Evolutionary conservation across 2,888 invertebrate species (phyloP), one percentile per base, ranked within the genome.

Genomic region (Dione vanillae): DNA sequence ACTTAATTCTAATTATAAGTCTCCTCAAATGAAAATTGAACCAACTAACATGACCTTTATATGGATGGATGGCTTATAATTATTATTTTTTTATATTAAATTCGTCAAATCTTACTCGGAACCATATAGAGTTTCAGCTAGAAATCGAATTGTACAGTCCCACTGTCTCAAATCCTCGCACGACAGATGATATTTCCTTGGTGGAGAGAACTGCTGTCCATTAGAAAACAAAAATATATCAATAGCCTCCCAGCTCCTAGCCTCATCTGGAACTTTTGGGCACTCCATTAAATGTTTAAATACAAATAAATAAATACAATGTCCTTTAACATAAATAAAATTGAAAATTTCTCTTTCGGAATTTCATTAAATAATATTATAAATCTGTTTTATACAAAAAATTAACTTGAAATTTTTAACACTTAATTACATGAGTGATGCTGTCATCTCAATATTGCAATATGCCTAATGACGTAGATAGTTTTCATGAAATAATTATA

Each of bases 221-320:
- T 92, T 92, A 0, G 85, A 81, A 74, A 92, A 92, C 11, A 92
- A 49, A 74, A 78, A 92, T 73, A 92, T 90, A 68, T 92, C 89
- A 27, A 91, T 80, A 1, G 81, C 47, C 40, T 70, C 43, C 74
- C 76, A 76, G 27, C 79, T 67, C 14, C 72, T 65, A 1, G 70
- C 68, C 14, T 70, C 67, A 16, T 79, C 74, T 0, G 83, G 82
- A 14, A 75, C 62, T 76, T 79, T 83, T 5, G 80, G 65, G 27
- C 56, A 67, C 59, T 74, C 67, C 75, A 78, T 77, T 65, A 37
- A 19, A 27, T 45, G 14, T 45, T 10, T 43, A 37, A 16, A 16
- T 49, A 64, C 14, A 14, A 54, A 52, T 43, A 41, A 9, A 59
- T 59, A 9, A 59, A 20, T 11, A 43, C 2, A 59, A 41, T 12